Base-by-base conservation (phyloP, 2,797 vertebrate genomes). In the Lacerta agilis region DNA sequence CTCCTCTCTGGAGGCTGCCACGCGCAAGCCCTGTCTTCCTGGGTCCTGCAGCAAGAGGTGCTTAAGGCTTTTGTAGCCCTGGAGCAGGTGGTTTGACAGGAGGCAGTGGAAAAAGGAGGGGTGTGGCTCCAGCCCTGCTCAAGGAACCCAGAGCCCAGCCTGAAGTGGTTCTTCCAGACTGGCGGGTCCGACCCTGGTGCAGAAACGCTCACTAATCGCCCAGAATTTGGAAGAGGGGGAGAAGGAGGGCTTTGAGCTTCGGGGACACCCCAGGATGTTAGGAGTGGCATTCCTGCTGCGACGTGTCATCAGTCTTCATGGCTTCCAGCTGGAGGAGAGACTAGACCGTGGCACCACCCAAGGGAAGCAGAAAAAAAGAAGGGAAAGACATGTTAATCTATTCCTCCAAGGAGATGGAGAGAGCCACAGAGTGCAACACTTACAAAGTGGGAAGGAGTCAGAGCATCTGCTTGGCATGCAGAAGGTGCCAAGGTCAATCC, bases 51-150 rank as follows among this genome's bases (percentile, higher is more conserved):
- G 76, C 23, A 8, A 85, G 87, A 92, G 88, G 92, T 80, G 81
- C 90, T 91, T 49, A 0, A 88, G 88, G 86, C 89, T 95, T 94
- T 94, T 93, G 93, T 88, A 91, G 89, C 82, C 73, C 5, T n/a
- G 9, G 13, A 90, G 90, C 91, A 90, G 94, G 90, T 89, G 90
- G 94, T 91, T 85, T 91, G 87, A 91, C 75, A 94, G 90, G 92
- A 94, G 93, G 93, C 93, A 94, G 86, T 86, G 81, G 0, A 2
- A 87, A 90, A 91, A 95, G 95, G 95, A 93, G 94, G 94, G 95
- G 94, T 94, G 93, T 95, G 93, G 91, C 93, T 90, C 91, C 92
- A 90, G 91, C 93, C 86, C 90, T 0, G 55, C 3, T 90, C 75
- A 93, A 92, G 94, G 90, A 92, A 92, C 93, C 93, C 92, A 92